Percentiles rank a stretch among this genome's conserved stretches.
Evolutionary conservation across 2,888 invertebrate species (phyloP).

Genomic region (Abscondita cerata): DNA sequence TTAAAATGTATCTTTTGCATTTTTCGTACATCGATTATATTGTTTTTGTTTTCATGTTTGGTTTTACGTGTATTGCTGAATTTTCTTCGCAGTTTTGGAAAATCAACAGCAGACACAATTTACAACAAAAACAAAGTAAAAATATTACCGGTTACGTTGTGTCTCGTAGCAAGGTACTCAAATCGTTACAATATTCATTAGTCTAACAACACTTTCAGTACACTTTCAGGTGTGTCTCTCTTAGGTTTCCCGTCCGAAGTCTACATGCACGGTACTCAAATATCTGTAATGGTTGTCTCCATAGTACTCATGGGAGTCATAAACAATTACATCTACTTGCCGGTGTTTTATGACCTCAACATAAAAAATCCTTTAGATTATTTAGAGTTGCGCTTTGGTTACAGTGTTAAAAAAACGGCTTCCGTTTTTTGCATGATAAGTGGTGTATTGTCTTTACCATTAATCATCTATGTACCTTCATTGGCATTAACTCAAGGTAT

Average conservation of each 20-base stretch:
- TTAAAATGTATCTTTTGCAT: slow-evolving; percentile 13
- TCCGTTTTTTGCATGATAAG: slow-evolving; percentile 67
- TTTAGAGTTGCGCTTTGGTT: slow-evolving; percentile 69
- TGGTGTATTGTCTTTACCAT: slow-evolving; percentile 65
- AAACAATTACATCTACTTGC: slow-evolving; percentile 61
- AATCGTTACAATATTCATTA: background rate
- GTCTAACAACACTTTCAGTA: slow-evolving; percentile 60
- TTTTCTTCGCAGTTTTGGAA: slow-evolving; percentile 65
- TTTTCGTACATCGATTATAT: slow-evolving; percentile 65
- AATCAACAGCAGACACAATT: slow-evolving; percentile 72
- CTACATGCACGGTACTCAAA: slow-evolving; percentile 74
- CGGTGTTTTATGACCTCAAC: slow-evolving; percentile 75
- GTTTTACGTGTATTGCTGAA: slow-evolving; percentile 64
- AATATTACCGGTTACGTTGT: slow-evolving; percentile 75
- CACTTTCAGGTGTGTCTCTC: slow-evolving; percentile 76
- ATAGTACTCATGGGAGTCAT: slow-evolving; percentile 51
- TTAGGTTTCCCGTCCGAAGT: slow-evolving; percentile 78
- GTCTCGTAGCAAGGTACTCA: slow-evolving; percentile 70
- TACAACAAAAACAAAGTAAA: slow-evolving; percentile 77
- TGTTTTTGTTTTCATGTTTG: slow-evolving; percentile 62
- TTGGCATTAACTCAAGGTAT: slow-evolving; percentile 74
- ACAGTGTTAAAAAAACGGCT: slow-evolving; percentile 65
- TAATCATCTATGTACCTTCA: slow-evolving; percentile 74
- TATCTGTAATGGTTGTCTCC: slow-evolving; percentile 59
- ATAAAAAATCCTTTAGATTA: slow-evolving; percentile 75